Conservation (phyloP, 1,140 invertebrate species). For the Batillaria attramentaria region DNA sequence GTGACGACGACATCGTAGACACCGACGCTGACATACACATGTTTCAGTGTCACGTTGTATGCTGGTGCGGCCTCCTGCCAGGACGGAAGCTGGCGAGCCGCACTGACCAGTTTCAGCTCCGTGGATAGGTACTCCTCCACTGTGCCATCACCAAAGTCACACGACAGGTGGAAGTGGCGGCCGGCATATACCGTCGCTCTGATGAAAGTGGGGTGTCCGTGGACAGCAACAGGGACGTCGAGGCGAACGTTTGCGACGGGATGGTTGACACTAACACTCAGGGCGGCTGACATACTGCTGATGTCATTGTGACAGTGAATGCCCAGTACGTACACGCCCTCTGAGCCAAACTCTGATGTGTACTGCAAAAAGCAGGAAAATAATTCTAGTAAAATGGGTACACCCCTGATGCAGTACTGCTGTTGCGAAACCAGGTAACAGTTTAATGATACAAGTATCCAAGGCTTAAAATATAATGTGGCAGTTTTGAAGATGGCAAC, state of each 20-base stretch:
- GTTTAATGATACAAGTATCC: no score
- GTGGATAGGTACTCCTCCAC: slow-evolving; percentile 6
- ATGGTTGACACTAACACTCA: slow-evolving; percentile 33
- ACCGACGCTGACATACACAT: slow-evolving; percentile 33
- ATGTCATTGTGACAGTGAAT: slow-evolving; percentile 43
- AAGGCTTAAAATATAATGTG: no score
- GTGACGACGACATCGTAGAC: slow-evolving; percentile 41
- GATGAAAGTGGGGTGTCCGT: slow-evolving; percentile 26
- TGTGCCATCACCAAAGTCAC: slow-evolving; percentile 42
- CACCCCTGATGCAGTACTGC: no score
- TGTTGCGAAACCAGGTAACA: no score
- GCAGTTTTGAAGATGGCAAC: no score
- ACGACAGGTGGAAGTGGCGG: slow-evolving; percentile 29
- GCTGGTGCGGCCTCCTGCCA: slow-evolving; percentile 15
- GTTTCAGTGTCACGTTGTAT: slow-evolving; percentile 32
- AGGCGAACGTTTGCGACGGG: slow-evolving; percentile 34
- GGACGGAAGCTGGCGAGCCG: background rate
- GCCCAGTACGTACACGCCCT: slow-evolving; percentile 31
- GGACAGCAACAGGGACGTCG: slow-evolving; percentile 10
- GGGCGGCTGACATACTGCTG: slow-evolving; percentile 33
- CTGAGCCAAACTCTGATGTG: slow-evolving; percentile 19
- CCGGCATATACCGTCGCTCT: slow-evolving; percentile 30
- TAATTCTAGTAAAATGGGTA: no score
- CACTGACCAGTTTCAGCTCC: background rate
- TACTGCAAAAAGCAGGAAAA: no score